Evolutionary conservation across 1,140 invertebrate genomes (phyloP).

Genomic region (Pseudomyrmex flavicornis): DNA sequence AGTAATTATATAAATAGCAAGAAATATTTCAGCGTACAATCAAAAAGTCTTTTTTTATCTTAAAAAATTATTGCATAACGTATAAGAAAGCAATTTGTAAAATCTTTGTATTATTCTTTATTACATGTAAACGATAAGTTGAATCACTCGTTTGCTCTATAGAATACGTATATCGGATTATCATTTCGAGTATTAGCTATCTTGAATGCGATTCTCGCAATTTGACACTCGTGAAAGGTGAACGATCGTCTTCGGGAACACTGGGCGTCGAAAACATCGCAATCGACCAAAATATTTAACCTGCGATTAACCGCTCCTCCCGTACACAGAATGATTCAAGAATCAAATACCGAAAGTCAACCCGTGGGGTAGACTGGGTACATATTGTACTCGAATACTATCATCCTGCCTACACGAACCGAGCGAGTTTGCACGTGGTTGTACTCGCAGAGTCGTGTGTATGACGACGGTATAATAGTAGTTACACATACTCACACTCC

Average conservation of each 20-base stretch:
- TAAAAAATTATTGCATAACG: not conserved
- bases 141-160: no score
- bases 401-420: constrained; percentile 73
- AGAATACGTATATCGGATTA: no score
- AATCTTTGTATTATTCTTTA: not conserved
- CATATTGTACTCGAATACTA: constrained; percentile 83
- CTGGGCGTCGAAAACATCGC: constrained; percentile 46
- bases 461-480: constrained; percentile 71
- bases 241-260: constrained; percentile 15
- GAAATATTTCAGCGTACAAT: not conserved
- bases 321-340: constrained; percentile 84
- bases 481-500: constrained; percentile 48
- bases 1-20: not conserved
- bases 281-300: constrained; percentile 84
- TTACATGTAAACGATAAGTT: no score
- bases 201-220: not conserved
- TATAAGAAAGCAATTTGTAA: not conserved
- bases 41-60: not conserved
- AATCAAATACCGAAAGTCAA: constrained; percentile 85
- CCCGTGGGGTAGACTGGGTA: constrained; percentile 83
- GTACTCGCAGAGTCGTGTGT: constrained; percentile 41
- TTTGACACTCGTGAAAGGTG: not conserved
- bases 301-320: constrained; percentile 82
- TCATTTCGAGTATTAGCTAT: not conserved
- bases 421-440: constrained; percentile 48